Evolutionary conservation across 2,113 vertebrate genomes (phyloP).

Genomic region (Ophiodon elongatus): DNA sequence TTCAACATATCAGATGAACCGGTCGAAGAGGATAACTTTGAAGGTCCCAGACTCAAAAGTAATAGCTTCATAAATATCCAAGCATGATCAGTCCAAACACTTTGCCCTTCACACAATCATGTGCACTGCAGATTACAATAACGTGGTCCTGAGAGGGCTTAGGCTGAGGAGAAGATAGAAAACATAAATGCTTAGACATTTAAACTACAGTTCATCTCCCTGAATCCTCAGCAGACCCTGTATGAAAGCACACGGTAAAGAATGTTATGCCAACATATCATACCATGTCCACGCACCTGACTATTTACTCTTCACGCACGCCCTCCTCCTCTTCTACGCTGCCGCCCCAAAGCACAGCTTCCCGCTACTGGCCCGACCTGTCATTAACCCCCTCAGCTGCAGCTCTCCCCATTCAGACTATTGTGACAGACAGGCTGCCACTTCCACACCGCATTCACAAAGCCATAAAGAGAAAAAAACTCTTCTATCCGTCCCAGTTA

Average conservation of each 20-base stretch:
- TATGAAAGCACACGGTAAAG: neutral
- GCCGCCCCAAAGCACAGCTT: too few species aligned
- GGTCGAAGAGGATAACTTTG: neutral
- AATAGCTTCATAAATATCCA: neutral
- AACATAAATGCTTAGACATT: neutral
- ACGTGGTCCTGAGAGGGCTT: neutral
- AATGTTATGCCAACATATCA: neutral
- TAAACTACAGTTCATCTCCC: neutral
- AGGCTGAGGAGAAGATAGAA: neutral
- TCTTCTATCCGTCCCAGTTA: too few species aligned
- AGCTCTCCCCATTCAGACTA: too few species aligned
- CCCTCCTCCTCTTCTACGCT: too few species aligned
- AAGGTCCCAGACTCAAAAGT: neutral
- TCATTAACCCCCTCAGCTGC: too few species aligned
- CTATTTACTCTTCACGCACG: too few species aligned
- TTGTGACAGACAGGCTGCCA: too few species aligned
- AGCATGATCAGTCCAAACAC: neutral
- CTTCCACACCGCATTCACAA: too few species aligned
- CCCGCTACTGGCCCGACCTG: too few species aligned
- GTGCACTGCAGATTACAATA: neutral
- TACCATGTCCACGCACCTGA: too few species aligned
- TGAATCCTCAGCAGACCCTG: neutral
- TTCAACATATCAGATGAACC: neutral
- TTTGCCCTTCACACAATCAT: slow-evolving; percentile 4
- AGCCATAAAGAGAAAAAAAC: too few species aligned